Percentiles rank a stretch among this genome's conserved stretches.
These are phyloP conservation scores for Epirrhoe alternata DNA, from an alignment of 2,888 invertebrate genomes.

Conservation along the genomic window DNA sequence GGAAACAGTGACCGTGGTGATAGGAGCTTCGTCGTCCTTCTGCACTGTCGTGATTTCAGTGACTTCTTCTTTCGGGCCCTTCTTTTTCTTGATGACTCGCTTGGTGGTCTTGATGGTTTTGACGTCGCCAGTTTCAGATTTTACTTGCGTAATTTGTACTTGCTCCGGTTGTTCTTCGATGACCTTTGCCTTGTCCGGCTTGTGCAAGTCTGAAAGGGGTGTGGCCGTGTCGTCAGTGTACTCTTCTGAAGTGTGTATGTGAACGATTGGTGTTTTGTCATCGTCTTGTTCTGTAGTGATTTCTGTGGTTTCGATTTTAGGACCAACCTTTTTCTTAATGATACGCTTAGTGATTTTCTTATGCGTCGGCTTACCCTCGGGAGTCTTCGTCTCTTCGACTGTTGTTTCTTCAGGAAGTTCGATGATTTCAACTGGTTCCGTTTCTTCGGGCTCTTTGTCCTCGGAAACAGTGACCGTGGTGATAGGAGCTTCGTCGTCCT, in stretches of 20 bases:
- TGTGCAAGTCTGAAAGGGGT: conserved; percentile 37
- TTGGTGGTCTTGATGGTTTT: conserved; percentile 38
- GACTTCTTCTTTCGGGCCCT: conserved; percentile 40
- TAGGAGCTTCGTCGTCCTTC: conserved; percentile 44
- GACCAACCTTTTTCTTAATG: conserved; percentile 14
- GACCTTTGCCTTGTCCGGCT: conserved; percentile 29
- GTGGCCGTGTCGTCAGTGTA: conserved; percentile 49
- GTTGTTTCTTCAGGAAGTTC: conserved; percentile 48
- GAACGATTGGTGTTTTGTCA: conserved; percentile 5
- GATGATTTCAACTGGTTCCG: conserved; percentile 39
- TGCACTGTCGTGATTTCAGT: conserved; percentile 48
- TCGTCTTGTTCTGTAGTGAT: conserved; percentile 12
- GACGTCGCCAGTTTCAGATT: conserved; percentile 49
- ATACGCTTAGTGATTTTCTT: conserved; percentile 41
- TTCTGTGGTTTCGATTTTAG: conserved; percentile 16
- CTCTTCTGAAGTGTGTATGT: conserved; percentile 45
- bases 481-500: conserved; percentile 38
- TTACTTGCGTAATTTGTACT: conserved; percentile 60
- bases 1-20: conserved; percentile 35
- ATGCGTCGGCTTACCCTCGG: conserved; percentile 52
- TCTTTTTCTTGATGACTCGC: conserved; percentile 34
- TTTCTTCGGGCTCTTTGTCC: conserved; percentile 46
- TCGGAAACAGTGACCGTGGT: conserved; percentile 57
- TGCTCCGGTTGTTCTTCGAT: conserved; percentile 59
- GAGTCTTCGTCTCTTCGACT: conserved; percentile 51